phyloP scores from a whole-genome alignment of 2,113 vertebrate genomes.

The Sterrhoptilus dennistouni region DNA sequence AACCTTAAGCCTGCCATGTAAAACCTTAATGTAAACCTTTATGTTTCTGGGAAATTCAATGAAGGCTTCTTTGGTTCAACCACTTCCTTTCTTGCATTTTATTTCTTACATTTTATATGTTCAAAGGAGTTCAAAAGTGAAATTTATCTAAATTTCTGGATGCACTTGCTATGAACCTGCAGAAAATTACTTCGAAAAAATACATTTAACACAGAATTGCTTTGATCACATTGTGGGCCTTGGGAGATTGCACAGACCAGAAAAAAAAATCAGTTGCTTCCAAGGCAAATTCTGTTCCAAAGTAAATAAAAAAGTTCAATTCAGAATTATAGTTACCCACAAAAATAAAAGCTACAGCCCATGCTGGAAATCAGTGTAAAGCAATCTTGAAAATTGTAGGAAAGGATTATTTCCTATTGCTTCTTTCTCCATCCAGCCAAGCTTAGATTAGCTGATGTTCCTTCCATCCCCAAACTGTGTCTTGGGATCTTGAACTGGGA shows the following conservation, averaged over 20 bases:
- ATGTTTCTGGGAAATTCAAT: background rate
- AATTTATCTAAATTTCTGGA: background rate
- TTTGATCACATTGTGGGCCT: background rate
- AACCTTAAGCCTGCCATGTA: background rate
- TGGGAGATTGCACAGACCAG: background rate
- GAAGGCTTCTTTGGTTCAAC: background rate
- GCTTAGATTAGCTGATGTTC: background rate
- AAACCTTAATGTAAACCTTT: background rate
- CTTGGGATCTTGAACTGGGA: background rate
- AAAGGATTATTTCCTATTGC: background rate
- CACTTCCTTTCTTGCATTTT: background rate
- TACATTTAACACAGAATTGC: background rate
- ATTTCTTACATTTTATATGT: background rate
- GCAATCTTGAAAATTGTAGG: background rate
- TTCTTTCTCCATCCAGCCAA: background rate
- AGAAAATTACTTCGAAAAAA: background rate
- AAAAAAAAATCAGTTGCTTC: background rate
- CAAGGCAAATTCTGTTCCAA: conserved; percentile 1
- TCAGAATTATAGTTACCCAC: background rate
- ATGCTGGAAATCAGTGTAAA: background rate
- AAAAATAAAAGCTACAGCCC: background rate
- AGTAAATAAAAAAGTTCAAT: background rate
- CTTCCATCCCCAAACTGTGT: background rate
- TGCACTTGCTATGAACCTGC: background rate
- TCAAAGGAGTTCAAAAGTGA: background rate